Conservation (phyloP, 2,113 vertebrate genomes). For the Melozone crissalis region DNA sequence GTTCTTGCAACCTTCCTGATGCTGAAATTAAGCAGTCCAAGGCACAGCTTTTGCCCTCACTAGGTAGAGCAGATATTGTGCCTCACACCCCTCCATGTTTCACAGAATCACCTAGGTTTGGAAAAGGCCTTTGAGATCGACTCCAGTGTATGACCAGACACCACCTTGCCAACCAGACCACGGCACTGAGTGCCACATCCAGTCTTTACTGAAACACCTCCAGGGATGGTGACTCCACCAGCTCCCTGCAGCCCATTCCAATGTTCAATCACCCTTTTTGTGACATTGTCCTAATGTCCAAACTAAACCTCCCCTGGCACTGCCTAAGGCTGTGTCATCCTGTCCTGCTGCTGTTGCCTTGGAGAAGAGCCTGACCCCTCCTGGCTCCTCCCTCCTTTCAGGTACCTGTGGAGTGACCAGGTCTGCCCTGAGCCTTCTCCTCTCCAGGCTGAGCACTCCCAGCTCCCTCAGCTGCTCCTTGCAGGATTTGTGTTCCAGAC, state of each 20-base stretch:
- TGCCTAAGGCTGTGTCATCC: too few relatives aligned
- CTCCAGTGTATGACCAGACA: not conserved
- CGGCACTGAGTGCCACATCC: not conserved
- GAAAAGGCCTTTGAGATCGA: not conserved
- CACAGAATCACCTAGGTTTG: not conserved
- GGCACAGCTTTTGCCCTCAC: not conserved
- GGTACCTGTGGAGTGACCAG: too few relatives aligned
- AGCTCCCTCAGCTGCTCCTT: too few relatives aligned
- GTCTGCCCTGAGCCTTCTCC: too few relatives aligned
- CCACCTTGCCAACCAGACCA: not conserved
- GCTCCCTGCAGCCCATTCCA: not conserved
- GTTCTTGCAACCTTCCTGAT: not conserved
- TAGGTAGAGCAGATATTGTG: rapidly evolving
- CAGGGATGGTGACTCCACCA: not conserved
- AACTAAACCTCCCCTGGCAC: too few relatives aligned
- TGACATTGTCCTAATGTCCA: not conserved
- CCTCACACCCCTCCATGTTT: not conserved
- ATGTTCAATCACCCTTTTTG: not conserved
- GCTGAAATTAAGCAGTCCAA: not conserved
- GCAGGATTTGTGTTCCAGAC: too few relatives aligned
- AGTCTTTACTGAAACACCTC: not conserved
- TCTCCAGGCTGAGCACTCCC: too few relatives aligned
- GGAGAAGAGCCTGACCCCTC: too few relatives aligned
- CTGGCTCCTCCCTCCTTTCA: too few relatives aligned
- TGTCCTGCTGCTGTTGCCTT: too few relatives aligned